Conservation (phyloP, 2,888 invertebrate genomes). For the Synanthedon vespiformis region DNA sequence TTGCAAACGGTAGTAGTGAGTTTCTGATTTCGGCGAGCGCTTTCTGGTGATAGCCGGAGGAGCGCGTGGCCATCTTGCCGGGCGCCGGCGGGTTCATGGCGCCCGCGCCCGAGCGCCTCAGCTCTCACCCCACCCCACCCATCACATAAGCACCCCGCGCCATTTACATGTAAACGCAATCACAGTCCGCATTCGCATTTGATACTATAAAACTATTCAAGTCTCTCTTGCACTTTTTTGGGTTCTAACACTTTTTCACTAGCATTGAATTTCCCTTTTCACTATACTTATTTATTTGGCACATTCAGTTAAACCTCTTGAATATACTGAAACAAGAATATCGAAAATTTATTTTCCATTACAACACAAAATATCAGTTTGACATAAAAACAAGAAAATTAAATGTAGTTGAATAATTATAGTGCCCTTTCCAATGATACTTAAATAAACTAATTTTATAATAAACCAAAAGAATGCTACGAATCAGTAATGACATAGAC, state of each 20-base stretch:
- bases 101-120: slow-evolving; percentile 68
- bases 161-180: slow-evolving; percentile 21
- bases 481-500: slow-evolving; percentile 52
- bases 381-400: too few species aligned
- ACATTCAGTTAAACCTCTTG: not conserved
- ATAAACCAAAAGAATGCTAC: slow-evolving; percentile 25
- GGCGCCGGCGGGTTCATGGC: slow-evolving; percentile 75
- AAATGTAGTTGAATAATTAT: not conserved
- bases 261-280: not conserved
- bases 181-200: not conserved
- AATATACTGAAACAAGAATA: too few species aligned
- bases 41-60: slow-evolving; percentile 86
- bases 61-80: slow-evolving; percentile 76
- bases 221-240: not conserved
- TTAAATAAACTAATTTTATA: slow-evolving; percentile 1
- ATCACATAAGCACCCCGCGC: slow-evolving; percentile 48
- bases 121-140: slow-evolving; percentile 67
- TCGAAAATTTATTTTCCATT: too few species aligned
- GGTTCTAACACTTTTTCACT: not conserved
- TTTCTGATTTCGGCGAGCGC: slow-evolving; percentile 89
- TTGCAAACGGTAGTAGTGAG: slow-evolving; percentile 84
- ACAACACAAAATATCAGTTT: too few species aligned
- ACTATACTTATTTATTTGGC: slow-evolving; percentile 1
- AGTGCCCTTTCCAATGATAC: not conserved
- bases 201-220: not conserved